phyloP scores from a whole-genome alignment of 2,888 invertebrate species.

The Pterostichus niger region DNA sequence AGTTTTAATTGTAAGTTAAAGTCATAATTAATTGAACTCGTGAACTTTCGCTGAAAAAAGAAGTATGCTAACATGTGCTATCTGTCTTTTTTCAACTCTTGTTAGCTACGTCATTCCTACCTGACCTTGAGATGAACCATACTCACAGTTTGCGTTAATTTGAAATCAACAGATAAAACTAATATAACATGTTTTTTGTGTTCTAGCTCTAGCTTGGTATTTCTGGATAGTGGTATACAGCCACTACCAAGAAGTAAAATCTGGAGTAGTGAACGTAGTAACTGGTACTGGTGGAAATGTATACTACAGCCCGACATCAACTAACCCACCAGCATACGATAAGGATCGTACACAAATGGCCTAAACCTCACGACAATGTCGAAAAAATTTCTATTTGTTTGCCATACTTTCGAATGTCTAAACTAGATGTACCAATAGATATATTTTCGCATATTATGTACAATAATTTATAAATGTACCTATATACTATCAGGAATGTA shows the following conservation, averaged over 20 bases:
- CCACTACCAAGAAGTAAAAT: constrained; percentile 15
- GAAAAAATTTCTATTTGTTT: constrained; percentile 4
- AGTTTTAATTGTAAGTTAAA: too few species aligned
- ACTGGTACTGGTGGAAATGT: constrained; percentile 7
- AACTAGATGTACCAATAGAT: background rate
- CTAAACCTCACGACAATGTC: background rate
- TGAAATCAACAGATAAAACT: too few species aligned
- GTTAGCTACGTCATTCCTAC: too few species aligned
- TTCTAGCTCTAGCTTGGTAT: constrained; percentile 34
- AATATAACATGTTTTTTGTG: background rate
- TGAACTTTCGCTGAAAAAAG: too few species aligned
- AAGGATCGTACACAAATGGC: constrained; percentile 46
- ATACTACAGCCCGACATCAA: constrained; percentile 28
- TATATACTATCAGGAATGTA: constrained; percentile 4
- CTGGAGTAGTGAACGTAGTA: background rate
- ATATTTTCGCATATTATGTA: constrained; percentile 34
- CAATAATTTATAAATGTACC: background rate
- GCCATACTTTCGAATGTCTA: constrained; percentile 3
- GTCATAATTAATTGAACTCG: too few species aligned
- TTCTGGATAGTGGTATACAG: constrained; percentile 42
- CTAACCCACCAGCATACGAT: constrained; percentile 23
- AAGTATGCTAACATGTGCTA: too few species aligned
- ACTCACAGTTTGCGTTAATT: too few species aligned
- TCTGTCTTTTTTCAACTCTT: too few species aligned
- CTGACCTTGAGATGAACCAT: too few species aligned